These are phyloP conservation scores for Smittia sp. DNA, from an alignment of 2,888 invertebrate species.

Conservation along the genomic window DNA sequence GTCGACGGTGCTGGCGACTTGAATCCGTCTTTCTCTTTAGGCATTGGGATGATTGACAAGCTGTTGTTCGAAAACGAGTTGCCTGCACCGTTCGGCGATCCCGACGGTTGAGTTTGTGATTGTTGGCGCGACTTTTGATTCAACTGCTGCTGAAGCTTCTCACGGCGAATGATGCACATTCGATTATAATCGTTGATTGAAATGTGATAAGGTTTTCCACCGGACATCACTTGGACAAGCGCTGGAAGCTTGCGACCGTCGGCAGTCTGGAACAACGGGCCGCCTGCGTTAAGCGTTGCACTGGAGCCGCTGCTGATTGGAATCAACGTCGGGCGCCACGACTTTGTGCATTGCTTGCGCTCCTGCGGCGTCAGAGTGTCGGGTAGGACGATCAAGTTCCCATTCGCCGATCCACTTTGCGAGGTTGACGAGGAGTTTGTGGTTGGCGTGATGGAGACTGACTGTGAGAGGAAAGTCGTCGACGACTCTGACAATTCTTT, in stretches of 20 bases:
- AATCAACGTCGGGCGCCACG: slow-evolving; percentile 70
- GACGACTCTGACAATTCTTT: neutral
- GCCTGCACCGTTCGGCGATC: slow-evolving; percentile 44
- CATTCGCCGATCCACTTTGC: slow-evolving; percentile 44
- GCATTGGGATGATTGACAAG: slow-evolving; percentile 33
- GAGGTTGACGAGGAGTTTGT: slow-evolving; percentile 48
- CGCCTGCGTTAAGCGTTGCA: slow-evolving; percentile 47
- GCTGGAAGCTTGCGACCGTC: slow-evolving; percentile 62
- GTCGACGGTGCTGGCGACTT: slow-evolving; percentile 31
- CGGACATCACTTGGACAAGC: slow-evolving; percentile 70
- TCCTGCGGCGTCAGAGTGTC: slow-evolving; percentile 53
- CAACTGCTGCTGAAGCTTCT: slow-evolving; percentile 63
- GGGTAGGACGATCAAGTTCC: slow-evolving; percentile 49
- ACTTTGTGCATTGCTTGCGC: slow-evolving; percentile 57
- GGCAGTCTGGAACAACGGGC: slow-evolving; percentile 57
- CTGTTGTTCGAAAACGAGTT: slow-evolving; percentile 50
- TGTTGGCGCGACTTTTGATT: slow-evolving; percentile 44
- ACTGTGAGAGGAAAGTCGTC: neutral
- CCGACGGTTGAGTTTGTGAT: neutral
- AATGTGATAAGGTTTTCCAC: slow-evolving; percentile 76
- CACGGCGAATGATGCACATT: slow-evolving; percentile 69
- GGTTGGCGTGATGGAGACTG: slow-evolving; percentile 49
- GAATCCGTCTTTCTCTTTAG: slow-evolving; percentile 25
- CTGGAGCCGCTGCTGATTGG: slow-evolving; percentile 58
- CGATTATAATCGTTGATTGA: slow-evolving; percentile 77